Evolutionary conservation across 2,797 vertebrate species (phyloP).

Genomic region (Sebastes minor): DNA sequence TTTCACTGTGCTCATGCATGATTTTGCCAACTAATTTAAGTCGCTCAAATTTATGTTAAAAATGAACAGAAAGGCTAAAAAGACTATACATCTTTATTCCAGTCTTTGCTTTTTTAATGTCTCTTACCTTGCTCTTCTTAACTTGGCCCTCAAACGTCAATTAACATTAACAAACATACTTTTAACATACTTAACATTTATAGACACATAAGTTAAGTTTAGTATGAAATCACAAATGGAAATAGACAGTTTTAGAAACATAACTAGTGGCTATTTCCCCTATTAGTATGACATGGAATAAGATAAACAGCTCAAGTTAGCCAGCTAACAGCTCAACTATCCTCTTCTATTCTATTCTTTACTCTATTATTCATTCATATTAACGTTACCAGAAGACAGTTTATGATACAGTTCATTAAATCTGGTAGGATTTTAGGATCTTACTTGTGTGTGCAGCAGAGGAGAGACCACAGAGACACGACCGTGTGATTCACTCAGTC

Average conservation of each 20-base stretch:
- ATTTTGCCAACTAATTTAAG: too few relatives aligned
- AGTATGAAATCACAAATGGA: fast-evolving
- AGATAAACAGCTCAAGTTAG: slow-evolving; percentile 1
- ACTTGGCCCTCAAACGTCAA: not conserved
- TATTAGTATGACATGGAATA: not conserved
- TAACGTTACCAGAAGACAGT: fast-evolving
- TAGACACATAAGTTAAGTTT: not conserved
- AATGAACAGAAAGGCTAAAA: too few relatives aligned
- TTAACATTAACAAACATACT: slow-evolving; percentile 36
- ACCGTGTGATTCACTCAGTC: not conserved
- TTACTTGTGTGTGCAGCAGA: slow-evolving; percentile 35
- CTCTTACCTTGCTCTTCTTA: too few relatives aligned
- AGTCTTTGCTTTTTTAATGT: too few relatives aligned
- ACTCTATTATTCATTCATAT: not conserved
- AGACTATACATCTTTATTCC: too few relatives aligned
- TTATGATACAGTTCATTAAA: fast-evolving
- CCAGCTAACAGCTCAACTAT: not conserved
- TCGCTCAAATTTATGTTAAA: too few relatives aligned
- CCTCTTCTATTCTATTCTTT: too few relatives aligned
- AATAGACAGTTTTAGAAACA: fast-evolving
- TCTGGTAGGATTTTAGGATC: fast-evolving
- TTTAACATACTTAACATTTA: not conserved
- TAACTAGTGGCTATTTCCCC: fast-evolving
- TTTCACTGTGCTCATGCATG: too few relatives aligned
- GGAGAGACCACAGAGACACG: not conserved